phyloP scores from a whole-genome alignment of 23 tunicate species.

The Halocynthia aurantium region DNA sequence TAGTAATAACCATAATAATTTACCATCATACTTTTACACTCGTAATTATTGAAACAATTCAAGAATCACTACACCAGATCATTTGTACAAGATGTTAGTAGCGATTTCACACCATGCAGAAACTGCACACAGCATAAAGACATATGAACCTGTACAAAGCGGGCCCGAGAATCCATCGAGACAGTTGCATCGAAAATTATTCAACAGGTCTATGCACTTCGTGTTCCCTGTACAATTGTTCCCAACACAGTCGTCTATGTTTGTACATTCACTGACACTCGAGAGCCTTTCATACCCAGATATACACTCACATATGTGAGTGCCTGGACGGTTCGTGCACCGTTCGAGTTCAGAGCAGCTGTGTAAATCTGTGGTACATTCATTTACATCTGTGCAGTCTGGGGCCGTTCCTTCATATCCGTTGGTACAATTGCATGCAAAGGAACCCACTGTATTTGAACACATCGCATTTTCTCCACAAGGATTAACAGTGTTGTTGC shows the following conservation, averaged over 20 bases:
- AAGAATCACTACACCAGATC: no score
- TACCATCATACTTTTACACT: no score
- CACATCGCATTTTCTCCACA: conserved; percentile 39
- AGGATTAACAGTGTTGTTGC: conserved; percentile 1
- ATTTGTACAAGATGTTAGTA: no score
- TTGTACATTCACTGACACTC: neutral
- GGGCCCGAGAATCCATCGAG: conserved; percentile 2
- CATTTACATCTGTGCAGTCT: conserved; percentile 25
- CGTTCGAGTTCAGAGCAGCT: conserved; percentile 10
- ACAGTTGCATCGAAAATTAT: conserved; percentile 4
- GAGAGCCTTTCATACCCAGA: conserved; percentile 5
- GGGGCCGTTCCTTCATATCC: conserved; percentile 12
- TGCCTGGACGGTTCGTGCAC: conserved; percentile 19
- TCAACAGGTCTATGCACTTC: neutral
- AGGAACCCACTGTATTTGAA: conserved; percentile 25
- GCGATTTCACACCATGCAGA: no score
- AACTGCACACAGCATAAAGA: no score
- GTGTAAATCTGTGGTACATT: conserved; percentile 22
- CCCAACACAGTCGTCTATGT: conserved; percentile 20
- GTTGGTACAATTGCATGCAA: conserved; percentile 33
- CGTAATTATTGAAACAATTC: no score
- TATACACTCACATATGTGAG: conserved; percentile 16
- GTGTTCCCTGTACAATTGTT: conserved; percentile 1
- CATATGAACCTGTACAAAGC: no score
- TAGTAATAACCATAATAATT: no score